Evolutionary conservation across 2,113 vertebrate species (phyloP).

Genomic region (Vidua macroura): DNA sequence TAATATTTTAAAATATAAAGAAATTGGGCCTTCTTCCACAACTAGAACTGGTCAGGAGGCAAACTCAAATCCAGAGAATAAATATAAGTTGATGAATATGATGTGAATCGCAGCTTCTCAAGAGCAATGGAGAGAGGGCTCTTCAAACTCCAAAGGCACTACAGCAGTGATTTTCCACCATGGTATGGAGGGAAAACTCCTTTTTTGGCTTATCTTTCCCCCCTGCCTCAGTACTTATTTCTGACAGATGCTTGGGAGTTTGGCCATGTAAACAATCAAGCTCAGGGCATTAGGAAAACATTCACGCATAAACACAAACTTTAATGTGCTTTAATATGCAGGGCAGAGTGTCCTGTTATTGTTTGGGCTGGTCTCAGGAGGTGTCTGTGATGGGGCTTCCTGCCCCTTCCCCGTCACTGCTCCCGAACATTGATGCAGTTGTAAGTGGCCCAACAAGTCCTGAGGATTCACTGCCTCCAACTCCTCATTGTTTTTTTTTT

Average conservation of each 20-base stretch:
- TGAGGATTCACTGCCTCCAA: neutral
- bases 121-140: neutral
- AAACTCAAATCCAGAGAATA: neutral
- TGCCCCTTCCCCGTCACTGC: accelerated
- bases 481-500: neutral
- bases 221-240: neutral
- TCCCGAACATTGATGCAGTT: neutral
- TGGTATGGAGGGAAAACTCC: neutral
- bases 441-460: accelerated
- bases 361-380: neutral
- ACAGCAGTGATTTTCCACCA: neutral
- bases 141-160: neutral
- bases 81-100: neutral
- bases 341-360: neutral
- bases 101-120: neutral
- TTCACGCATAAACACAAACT: neutral
- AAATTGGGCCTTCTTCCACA: neutral
- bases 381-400: neutral
- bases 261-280: neutral
- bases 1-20: neutral
- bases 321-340: neutral
- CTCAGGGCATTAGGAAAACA: neutral
- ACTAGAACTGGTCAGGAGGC: neutral
- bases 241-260: neutral
- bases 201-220: neutral